phyloP scores from a whole-genome alignment of 2,797 vertebrate species.

The Cyprinella venusta region DNA sequence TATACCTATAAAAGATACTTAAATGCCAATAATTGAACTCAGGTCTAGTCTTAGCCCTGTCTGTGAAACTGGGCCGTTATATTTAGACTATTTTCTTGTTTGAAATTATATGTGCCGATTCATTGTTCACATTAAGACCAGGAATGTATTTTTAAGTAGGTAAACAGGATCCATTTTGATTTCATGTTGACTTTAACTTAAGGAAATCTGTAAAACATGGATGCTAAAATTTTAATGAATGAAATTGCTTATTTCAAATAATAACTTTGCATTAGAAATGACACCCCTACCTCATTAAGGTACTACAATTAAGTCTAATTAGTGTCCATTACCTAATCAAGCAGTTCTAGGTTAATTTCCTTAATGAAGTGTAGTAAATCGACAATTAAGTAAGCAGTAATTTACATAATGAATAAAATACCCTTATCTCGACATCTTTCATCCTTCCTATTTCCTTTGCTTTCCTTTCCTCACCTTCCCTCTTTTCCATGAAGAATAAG shows the following conservation, averaged over 20 bases:
- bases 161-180: neutral
- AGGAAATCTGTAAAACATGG: neutral
- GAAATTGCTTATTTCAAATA: conserved; percentile 8
- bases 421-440: conserved; percentile 13
- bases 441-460: neutral
- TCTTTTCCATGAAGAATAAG: conserved; percentile 73
- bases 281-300: conserved; percentile 10
- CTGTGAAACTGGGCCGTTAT: no score
- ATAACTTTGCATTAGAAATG: conserved; percentile 25
- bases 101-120: neutral
- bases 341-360: conserved; percentile 41
- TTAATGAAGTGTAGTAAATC: conserved; percentile 36
- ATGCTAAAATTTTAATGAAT: neutral
- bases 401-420: conserved; percentile 23
- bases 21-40: no score
- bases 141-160: neutral
- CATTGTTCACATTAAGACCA: neutral
- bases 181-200: neutral
- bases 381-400: conserved; percentile 17
- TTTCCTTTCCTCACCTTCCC: conserved; percentile 74
- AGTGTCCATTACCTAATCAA: conserved; percentile 33
- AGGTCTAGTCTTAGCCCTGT: no score
- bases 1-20: no score
- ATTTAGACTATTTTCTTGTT: neutral
- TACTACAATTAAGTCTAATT: conserved; percentile 30